These are phyloP conservation scores for Ectemnius lituratus DNA, from an alignment of 2,888 invertebrate genomes.

Conservation along the genomic window DNA sequence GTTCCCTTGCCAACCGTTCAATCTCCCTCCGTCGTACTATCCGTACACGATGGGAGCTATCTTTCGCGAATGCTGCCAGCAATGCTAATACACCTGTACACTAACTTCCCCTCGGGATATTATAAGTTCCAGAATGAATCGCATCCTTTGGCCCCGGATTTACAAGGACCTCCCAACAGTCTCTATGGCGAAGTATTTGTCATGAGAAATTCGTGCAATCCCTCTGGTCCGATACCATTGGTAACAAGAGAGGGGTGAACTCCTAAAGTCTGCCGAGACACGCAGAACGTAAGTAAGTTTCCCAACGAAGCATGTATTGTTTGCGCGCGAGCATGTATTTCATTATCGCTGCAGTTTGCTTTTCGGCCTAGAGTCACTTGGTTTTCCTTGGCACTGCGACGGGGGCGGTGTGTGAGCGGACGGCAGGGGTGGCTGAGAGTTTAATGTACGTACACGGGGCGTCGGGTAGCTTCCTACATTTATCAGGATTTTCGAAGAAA, in stretches of 20 bases:
- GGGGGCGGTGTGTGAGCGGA: not conserved
- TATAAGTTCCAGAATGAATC: too few species aligned
- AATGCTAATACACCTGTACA: not conserved
- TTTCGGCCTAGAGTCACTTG: slow-evolving; percentile 73
- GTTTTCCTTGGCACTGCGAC: slow-evolving; percentile 47
- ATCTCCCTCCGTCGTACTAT: slow-evolving; percentile 41
- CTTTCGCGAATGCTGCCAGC: not conserved
- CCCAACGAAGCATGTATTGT: slow-evolving; percentile 43
- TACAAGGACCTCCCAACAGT: too few species aligned
- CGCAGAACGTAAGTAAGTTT: too few species aligned
- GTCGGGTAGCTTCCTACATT: slow-evolving; percentile 78
- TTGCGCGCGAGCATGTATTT: slow-evolving; percentile 59
- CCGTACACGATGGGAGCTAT: slow-evolving; percentile 10
- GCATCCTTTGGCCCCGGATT: too few species aligned
- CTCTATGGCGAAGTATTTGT: too few species aligned
- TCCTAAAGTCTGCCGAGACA: too few species aligned
- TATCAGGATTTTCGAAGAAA: slow-evolving; percentile 84
- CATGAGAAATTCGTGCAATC: not conserved
- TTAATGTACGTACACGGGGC: slow-evolving; percentile 49
- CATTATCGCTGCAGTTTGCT: slow-evolving; percentile 68
- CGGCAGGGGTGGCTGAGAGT: slow-evolving; percentile 27
- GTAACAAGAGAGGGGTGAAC: too few species aligned
- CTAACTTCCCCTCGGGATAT: too few species aligned
- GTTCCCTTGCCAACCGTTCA: slow-evolving; percentile 63
- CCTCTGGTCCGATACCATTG: too few species aligned